Base-by-base conservation (phyloP, 2,888 invertebrate genomes). In the Mayetiola destructor region DNA sequence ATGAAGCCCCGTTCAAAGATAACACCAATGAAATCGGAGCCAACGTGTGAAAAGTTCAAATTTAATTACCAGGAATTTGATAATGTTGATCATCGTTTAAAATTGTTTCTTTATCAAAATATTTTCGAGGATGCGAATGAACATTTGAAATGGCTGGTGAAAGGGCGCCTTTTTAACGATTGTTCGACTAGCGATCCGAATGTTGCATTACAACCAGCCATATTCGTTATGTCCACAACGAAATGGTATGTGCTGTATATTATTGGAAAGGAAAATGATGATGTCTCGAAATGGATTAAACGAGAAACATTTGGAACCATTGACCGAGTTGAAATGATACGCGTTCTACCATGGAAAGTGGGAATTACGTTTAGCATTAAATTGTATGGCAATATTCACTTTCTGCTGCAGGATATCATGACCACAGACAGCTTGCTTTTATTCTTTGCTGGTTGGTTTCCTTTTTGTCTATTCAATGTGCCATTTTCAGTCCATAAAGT, bases 61-160 rank as follows among this genome's bases (percentile, higher is more conserved):
- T 80, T 77, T 62, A 77, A 75, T 35, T 79, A 75, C 61, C 72
- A 64, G 6, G 73, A 79, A 63, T 79, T 77, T 57, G 70, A 70
- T 59, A 72, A 75, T 61, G 69, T 78, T 18, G 80, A 80, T 67
- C 79, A 78, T 63, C 74, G 80, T 54, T 68, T 80, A n/a, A 79
- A 79, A 64, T 67, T 77, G 3, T 76, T 76, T 64, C 72, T 80
- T 36, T 76, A 76, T 64, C 70, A 78, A 61, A 71, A 70, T 59
- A 69, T 78, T 63, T 78, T 80, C 61, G 75, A 77, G 60, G 73
- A 76, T 59, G 70, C 74, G 58, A 73, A 72, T 30, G 79, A 80
- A 64, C 75, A 76, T 59, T 72, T 79, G 6, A 71, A 76, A 55
- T 71, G 77, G 68, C 64, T 79, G 54, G 68, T 75, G 2, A 73